A percentile compares a stretch with the other conserved stretches of the same genome.
Conservation (phyloP, 1,140 invertebrate species). For the Thaumetopoea pityocampa region DNA sequence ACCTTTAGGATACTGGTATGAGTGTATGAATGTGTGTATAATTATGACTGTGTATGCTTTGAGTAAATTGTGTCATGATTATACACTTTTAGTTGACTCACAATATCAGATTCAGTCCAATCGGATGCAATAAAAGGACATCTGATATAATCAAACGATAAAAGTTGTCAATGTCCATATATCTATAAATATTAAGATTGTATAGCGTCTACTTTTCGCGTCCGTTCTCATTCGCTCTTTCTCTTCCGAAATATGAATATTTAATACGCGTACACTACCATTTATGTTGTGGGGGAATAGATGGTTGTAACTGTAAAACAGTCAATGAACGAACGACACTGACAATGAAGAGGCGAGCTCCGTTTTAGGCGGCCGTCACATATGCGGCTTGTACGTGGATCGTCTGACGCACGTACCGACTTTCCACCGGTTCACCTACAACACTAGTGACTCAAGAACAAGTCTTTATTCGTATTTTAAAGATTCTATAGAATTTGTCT, state of each 20-base stretch:
- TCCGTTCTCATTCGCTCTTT: slow-evolving; percentile 28
- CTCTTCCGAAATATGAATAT: slow-evolving; percentile 56
- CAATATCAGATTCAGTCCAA: slow-evolving; percentile 3
- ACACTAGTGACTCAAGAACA: slow-evolving; percentile 15
- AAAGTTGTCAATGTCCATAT: slow-evolving; percentile 1
- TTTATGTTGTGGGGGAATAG: slow-evolving; percentile 42
- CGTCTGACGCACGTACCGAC: slow-evolving; percentile 32
- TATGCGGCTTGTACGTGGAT: slow-evolving; percentile 45
- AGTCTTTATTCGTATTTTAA: slow-evolving; percentile 11
- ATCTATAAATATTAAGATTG: slow-evolving; percentile 10
- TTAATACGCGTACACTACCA: slow-evolving; percentile 45
- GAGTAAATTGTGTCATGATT: no score
- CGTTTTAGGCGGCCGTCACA: slow-evolving; percentile 54
- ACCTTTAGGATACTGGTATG: no score
- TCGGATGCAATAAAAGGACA: not conserved
- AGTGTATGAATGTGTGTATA: no score
- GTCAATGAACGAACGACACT: slow-evolving; percentile 59
- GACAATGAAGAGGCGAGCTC: slow-evolving; percentile 52
- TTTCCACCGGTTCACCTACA: slow-evolving; percentile 40
- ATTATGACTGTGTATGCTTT: no score
- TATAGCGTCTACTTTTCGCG: slow-evolving; percentile 21
- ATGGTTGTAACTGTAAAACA: slow-evolving; percentile 61
- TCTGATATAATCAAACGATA: not conserved
- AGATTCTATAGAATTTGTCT: slow-evolving; percentile 8
- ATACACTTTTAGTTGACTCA: slow-evolving; percentile 11